Percentiles rank a stretch among this genome's conserved stretches.
phyloP scores from a whole-genome alignment of 2,113 vertebrate genomes.

The Sylvietta virens region DNA sequence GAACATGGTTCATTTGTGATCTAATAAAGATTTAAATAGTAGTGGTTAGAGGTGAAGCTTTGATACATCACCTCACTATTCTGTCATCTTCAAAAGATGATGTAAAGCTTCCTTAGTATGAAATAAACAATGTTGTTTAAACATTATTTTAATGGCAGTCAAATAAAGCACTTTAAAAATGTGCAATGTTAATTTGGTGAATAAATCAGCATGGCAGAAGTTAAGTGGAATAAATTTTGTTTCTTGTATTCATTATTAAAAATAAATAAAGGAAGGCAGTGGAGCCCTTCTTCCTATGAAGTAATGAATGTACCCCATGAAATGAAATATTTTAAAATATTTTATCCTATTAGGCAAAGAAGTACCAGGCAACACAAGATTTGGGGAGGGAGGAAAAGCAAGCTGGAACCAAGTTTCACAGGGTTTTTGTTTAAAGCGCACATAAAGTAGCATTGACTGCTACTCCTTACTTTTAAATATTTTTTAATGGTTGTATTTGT shows the following conservation, averaged over 20 bases:
- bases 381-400: neutral
- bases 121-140: neutral
- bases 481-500: neutral
- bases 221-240: neutral
- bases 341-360: neutral
- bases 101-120: neutral
- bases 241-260: neutral
- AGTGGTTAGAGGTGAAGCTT: neutral
- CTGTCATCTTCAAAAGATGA: neutral
- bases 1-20: neutral
- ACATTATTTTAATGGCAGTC: neutral
- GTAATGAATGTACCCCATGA: neutral
- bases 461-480: neutral
- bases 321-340: neutral
- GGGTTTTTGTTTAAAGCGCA: neutral
- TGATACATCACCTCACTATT: neutral
- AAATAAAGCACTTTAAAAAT: neutral
- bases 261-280: neutral
- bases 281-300: neutral
- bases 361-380: neutral
- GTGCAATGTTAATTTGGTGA: neutral
- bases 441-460: neutral
- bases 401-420: neutral
- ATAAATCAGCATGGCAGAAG: neutral
- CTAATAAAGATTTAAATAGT: neutral